Base-by-base conservation (phyloP, 1,140 invertebrate species). In the Leptonema lineaticorne region DNA sequence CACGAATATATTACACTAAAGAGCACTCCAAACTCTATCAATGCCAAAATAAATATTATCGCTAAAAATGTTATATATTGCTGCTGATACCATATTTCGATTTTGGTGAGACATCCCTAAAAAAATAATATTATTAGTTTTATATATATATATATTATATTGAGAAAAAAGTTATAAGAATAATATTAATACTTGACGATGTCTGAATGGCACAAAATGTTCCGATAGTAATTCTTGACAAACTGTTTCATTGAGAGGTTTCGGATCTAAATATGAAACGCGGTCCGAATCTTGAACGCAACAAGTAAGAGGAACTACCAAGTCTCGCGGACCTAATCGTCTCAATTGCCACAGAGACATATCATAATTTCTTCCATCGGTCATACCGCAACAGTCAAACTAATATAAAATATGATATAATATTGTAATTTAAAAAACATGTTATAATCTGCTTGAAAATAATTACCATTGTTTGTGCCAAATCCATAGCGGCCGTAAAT, bases 381-480 rank as follows among this genome's bases (percentile, higher is more conserved):
- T 85, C 74, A 94, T 90, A 8, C 92, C 93, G 77, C 93, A 95
- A 75, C 93, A 95, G 65, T 89, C 84, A 74, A 93, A 90, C 87
- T 92, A 76, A 80, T 45, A 66, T 73, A 69, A 26, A 57, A 56
- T 68, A 46, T 56, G 18, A 53, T 5, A 29, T 6, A 29, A 24
- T 58, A n/a, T 16, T 6, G 30, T 11, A 33, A 11, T 33, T 11
- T 33, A 11, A 11, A 28, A 4, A 46, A 45, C 11, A 64, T 8
- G 30, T 11, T 33, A 33, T 33, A 5, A 11, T 11, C 30, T 33
- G 30, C 5, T 11, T 33, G 5, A 33, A 33, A 50, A n/a, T n/a
- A 69, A 18, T 60, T 72, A 72, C 71, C 50, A 48, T 66, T 59
- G 81, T 81, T 64, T 83, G 81, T 16, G 78, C 88, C 67, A 91